Evolutionary conservation across 2,113 vertebrate genomes (phyloP), one percentile per base, ranked within the genome.

Genomic region (Oenanthe oenanthe): DNA sequence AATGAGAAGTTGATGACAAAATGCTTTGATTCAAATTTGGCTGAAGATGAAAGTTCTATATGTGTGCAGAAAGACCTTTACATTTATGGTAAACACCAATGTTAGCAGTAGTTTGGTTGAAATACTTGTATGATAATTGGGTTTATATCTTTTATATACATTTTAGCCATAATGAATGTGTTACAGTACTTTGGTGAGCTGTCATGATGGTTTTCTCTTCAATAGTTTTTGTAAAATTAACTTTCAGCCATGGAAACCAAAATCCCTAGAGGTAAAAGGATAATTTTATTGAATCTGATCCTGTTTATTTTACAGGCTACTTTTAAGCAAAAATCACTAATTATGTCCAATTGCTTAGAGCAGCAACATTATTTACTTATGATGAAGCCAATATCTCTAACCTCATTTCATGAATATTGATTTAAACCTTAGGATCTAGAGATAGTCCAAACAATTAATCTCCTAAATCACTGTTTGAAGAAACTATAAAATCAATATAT

Each of bases 341-440:
- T 97, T 97, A 93, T 93, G 81, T 89, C 91, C 92, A 96, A 92
- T 94, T 93, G 93, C 93, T 95, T 93, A 85, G 74, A 97, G 95
- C 95, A 93, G 96, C 80, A 94, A 95, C 86, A 91, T 96, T 97
- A 94, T 97, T 97, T 97, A 91, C 95, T 93, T 96, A 96, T 56
- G 94, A 94, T 89, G 88, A 94, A 97, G 91, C 77, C 95, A 95
- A 89, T 96, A 95, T 95, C 96, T 94, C 92, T 96, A 96, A 96
- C 91, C 92, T 96, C 94, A 71, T 97, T 97, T 96, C 95, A 95
- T 92, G 92, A 94, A 96, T 97, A 96, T 97, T 96, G 95, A 97
- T 97, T 96, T 97, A 97, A 96, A 96, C 96, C 87, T 94, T 95
- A 88, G 91, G 84, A 96, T 95, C 87, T 87, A 89, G 95, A 93